Evolutionary conservation across 64 coral and sea anemone genomes (phyloP), one percentile per base, ranked within the genome.

Genomic region (Montipora foliosa): DNA sequence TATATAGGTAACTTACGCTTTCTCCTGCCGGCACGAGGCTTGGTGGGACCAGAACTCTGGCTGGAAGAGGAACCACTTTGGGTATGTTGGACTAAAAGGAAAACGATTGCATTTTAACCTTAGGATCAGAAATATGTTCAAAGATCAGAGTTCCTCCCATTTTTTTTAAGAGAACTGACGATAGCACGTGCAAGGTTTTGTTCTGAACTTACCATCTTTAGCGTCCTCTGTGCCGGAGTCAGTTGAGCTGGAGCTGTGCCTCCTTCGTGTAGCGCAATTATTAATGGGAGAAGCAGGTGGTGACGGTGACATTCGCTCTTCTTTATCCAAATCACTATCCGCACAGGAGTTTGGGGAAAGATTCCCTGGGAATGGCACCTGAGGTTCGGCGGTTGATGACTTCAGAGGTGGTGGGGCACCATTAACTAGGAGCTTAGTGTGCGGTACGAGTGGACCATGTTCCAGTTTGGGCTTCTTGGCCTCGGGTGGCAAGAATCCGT

Each of bases 141-240:
- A 37, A 37, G 37, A 37, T 37, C 37, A 37, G 2, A 37, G 37
- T 37, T 37, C 37, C 37, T 37, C 37, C 37, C 37, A 37, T 37
- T 37, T 37, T 37, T 37, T 37, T 37, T 2, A 37, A 37, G 37
- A 37, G 37, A 37, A 37, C 37, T 37, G 37, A 37, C 2, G 37
- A 2, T 37, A 37, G 37, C 37, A 37, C 37, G 37, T 37, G 37
- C 37, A 37, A 37, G 37, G 11, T 57, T 57, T 11, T 57, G 61
- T 15, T 12, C 4, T 64, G 15, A 78, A 86, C 74, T 71, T 47
- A 93, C 92, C 84, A 88, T 93, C 92, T 44, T 87, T 72, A 11
- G 83, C 76, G 48, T 93, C 92, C n/a, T 93, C 92, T 9, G 82
- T 88, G 8, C 92, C 92, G 2, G 92, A 93, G 55, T 93, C 92